These are phyloP conservation scores for Apomyelois bistriatella DNA, from an alignment of 2,888 invertebrate species.

Conservation along the genomic window DNA sequence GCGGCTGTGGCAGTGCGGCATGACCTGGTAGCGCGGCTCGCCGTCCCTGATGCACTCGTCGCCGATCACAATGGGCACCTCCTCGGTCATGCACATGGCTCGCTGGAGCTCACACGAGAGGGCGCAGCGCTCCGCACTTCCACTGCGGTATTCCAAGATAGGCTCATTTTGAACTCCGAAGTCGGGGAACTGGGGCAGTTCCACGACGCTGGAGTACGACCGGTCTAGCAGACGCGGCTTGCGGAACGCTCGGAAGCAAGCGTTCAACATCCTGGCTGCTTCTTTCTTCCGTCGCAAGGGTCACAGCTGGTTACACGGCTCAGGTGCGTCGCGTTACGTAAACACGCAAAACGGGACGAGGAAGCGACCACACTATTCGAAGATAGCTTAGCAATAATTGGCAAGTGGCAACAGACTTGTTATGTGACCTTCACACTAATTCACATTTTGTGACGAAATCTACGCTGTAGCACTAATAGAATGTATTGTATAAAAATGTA, in stretches of 20 bases:
- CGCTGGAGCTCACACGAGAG: conserved; percentile 85
- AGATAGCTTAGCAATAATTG: conserved; percentile 22
- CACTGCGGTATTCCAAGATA: conserved; percentile 87
- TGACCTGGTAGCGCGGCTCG: conserved; percentile 87
- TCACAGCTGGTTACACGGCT: conserved; percentile 17
- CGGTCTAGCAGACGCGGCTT: conserved; percentile 80
- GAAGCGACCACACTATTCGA: not conserved
- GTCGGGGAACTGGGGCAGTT: conserved; percentile 82
- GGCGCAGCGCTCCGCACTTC: conserved; percentile 88
- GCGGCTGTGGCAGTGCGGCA: conserved; percentile 93
- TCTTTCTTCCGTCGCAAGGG: conserved; percentile 14
- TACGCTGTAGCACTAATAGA: conserved; percentile 6
- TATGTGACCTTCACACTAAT: conserved; percentile 49
- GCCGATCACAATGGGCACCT: conserved; percentile 98
- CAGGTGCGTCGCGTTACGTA: conserved; percentile 35
- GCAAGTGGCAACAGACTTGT: conserved; percentile 35
- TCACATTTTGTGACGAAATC: conserved; percentile 70
- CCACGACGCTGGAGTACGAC: conserved; percentile 81
- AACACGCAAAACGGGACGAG: conserved; percentile 24
- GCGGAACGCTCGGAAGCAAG: conserved; percentile 63
- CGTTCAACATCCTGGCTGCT: conserved; percentile 36
- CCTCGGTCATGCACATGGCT: conserved; percentile 84
- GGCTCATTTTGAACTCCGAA: conserved; percentile 89
- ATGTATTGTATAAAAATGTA: conserved; percentile 4
- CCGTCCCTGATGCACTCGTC: conserved; percentile 89